Evolutionary conservation across 2,113 vertebrate species (phyloP).

Genomic region (Thomomys bottae): DNA sequence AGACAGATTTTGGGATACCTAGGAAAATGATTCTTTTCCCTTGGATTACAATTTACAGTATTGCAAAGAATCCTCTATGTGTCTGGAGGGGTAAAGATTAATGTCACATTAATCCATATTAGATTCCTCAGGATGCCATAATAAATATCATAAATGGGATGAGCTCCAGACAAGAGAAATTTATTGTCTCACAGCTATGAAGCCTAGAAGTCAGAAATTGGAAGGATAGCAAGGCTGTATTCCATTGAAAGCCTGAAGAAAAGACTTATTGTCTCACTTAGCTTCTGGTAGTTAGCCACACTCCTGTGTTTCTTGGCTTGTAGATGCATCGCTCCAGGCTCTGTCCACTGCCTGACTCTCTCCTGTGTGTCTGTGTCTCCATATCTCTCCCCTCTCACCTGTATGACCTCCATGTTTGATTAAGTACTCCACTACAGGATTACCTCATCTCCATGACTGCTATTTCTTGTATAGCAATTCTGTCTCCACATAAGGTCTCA

Average conservation of each 20-base stretch:
- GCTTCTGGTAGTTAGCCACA: not conserved
- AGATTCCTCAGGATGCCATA: not conserved
- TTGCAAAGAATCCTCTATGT: not conserved
- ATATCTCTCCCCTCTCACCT: not conserved
- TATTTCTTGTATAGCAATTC: not conserved
- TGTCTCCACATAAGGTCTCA: not conserved
- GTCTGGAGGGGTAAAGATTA: not conserved
- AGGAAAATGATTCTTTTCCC: not conserved
- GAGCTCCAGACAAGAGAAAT: not conserved
- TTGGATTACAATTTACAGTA: not conserved
- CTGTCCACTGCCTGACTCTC: not conserved
- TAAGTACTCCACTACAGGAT: not conserved
- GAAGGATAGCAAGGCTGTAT: too few relatives aligned
- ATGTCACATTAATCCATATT: not conserved
- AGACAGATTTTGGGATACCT: not conserved
- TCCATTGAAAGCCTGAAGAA: not conserved
- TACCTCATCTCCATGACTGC: not conserved
- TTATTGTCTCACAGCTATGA: not conserved
- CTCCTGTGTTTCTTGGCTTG: too few relatives aligned
- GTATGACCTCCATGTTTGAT: not conserved
- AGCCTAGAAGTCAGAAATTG: not conserved
- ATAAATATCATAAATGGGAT: not conserved
- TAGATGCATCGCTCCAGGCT: not conserved
- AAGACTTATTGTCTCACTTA: not conserved
- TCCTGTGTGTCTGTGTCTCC: too few relatives aligned